Evolutionary conservation across 2,888 invertebrate species (phyloP).

Genomic region (Micropterix aruncella): DNA sequence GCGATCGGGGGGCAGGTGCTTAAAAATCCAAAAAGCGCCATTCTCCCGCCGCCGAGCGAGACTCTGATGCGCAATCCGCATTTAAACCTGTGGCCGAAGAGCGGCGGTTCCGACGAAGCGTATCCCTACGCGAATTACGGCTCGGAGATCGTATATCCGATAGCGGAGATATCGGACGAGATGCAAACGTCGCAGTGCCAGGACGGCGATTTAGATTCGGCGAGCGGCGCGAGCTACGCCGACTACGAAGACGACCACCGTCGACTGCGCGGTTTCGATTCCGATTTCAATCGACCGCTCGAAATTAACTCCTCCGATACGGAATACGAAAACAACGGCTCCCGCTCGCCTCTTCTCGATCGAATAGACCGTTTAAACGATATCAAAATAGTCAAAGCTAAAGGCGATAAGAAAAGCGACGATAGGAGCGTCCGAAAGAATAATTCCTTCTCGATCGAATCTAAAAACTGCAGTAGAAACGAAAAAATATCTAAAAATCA

Average conservation of each 20-base stretch:
- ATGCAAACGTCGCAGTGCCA: constrained; percentile 51
- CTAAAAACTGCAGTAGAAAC: constrained; percentile 25
- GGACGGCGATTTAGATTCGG: constrained; percentile 43
- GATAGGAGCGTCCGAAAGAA: constrained; percentile 22
- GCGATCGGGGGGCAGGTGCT: constrained; percentile 54
- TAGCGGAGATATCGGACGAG: constrained; percentile 74
- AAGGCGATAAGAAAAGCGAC: constrained; percentile 25
- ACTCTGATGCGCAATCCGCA: constrained; percentile 56
- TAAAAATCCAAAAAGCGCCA: constrained; percentile 48
- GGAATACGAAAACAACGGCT: constrained; percentile 54
- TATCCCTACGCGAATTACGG: constrained; percentile 56
- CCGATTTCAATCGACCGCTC: constrained; percentile 34
- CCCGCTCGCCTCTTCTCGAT: constrained; percentile 53
- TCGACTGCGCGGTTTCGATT: constrained; percentile 35
- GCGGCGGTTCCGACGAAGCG: constrained; percentile 51
- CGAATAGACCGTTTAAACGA: constrained; percentile 25
- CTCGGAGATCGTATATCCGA: constrained; percentile 69
- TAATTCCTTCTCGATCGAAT: constrained; percentile 17
- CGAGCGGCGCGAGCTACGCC: constrained; percentile 42
- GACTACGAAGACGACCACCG: constrained; percentile 41
- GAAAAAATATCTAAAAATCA: constrained; percentile 28
- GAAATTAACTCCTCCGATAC: constrained; percentile 43
- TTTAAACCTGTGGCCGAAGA: constrained; percentile 49
- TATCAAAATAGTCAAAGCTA: constrained; percentile 23
- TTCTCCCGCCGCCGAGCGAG: constrained; percentile 56